A percentile compares a stretch with the other conserved stretches of the same genome.
phyloP scores from a whole-genome alignment of 1,140 invertebrate genomes.

The Holotrichia oblita region DNA sequence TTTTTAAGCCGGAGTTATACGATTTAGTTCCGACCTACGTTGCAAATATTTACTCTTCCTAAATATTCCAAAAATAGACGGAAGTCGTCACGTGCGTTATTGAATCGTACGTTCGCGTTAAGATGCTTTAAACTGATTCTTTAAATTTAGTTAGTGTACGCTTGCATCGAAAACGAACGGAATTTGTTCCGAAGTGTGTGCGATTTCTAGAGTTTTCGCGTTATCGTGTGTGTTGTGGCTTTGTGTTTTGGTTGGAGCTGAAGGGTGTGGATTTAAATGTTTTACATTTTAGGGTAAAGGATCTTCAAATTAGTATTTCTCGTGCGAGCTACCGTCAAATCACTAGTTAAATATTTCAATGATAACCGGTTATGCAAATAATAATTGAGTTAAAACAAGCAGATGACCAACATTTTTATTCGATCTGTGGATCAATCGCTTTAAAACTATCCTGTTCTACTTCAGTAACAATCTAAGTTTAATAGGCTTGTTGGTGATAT shows the following conservation, averaged over 20 bases:
- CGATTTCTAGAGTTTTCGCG: background rate
- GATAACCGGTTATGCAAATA: no score
- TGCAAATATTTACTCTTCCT: constrained; percentile 50
- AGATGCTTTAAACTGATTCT: constrained; percentile 39
- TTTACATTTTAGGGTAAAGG: background rate
- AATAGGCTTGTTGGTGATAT: no score
- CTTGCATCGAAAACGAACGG: constrained; percentile 3
- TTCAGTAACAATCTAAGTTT: no score
- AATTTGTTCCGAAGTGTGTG: background rate
- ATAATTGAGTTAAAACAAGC: no score
- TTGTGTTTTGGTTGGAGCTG: constrained; percentile 14
- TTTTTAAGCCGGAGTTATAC: constrained; percentile 44
- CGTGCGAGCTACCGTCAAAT: background rate
- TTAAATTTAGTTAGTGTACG: constrained; percentile 37
- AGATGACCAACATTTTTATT: no score
- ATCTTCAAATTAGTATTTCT: background rate
- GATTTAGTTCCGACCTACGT: constrained; percentile 46
- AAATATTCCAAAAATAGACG: constrained; percentile 50
- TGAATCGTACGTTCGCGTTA: background rate
- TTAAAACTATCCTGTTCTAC: no score
- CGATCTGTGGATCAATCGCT: no score
- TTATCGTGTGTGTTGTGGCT: constrained; percentile 19
- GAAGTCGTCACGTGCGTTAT: constrained; percentile 43
- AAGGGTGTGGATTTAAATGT: constrained; percentile 29
- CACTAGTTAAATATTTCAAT: no score